Base-by-base conservation (phyloP, 2,797 vertebrate genomes). In the Sebastes minor region DNA sequence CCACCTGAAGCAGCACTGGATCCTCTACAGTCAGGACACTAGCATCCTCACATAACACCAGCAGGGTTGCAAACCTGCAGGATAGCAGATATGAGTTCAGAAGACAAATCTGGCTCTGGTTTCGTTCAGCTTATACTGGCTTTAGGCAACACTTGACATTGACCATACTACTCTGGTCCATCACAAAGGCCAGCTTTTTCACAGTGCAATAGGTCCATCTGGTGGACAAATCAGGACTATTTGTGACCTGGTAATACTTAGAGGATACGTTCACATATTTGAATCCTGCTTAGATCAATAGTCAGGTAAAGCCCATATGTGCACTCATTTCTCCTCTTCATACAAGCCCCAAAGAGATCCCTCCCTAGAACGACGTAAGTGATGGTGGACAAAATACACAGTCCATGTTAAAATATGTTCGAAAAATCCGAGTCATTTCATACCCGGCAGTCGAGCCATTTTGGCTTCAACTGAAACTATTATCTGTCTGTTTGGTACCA, bases 181-280 rank as follows among this genome's bases (percentile, higher is more conserved):
- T 13, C 8, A 13, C 11, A 28, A 16, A 28, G 33, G 7, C 35
- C 56, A 71, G 30, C 20, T 22, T 72, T 86, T 55, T n/a, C 38
- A 62, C 38, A 49, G 80, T 77, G 71, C 83, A 89, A 88, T 66
- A 84, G 86, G 38, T 81, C 93, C 90, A 88, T 83, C 93, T 94
- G 66, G 86, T 94, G 94, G 92, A 76, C 77, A 81, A 62, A 74
- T 55, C 5, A 14, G 9, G 85, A 81, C 18, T 59, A 16, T 57
- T 8, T 7, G 2, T 57, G n/a, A 60, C 9, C 18, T 2, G 64
- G 22, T 30, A 23, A 32, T 20, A 52, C 14, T 28, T 46, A 49
- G 3, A 53, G 22, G 8, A 55, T 6, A 12, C 1, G 35, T 80
- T 59, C 2, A 25, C 10, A 30, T 38, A 30, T 27, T 55, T 46